Evolutionary conservation across 2,113 vertebrate species (phyloP).

Genomic region (Elephantulus edwardii): DNA sequence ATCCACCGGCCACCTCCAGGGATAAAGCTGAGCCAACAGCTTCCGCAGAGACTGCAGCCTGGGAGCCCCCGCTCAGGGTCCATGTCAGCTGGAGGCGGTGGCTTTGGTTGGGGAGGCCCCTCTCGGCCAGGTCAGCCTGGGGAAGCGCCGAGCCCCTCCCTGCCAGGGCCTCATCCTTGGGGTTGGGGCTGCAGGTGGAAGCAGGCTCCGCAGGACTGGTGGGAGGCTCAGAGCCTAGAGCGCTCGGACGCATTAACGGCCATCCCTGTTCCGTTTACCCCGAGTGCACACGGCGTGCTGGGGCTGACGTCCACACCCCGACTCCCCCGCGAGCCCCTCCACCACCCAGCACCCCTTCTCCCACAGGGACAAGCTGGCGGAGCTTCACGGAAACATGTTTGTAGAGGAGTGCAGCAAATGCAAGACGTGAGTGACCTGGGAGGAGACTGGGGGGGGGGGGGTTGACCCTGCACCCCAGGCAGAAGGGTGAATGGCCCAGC

Average conservation of each 20-base stretch:
- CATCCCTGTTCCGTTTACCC: not conserved
- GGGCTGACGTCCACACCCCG: no score
- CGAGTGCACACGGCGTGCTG: not conserved
- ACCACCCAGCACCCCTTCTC: not conserved
- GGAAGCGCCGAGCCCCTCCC: no score
- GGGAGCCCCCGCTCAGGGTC: no score
- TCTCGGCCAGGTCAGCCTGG: no score
- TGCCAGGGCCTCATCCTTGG: no score
- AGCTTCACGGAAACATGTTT: conserved; percentile 99
- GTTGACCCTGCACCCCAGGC: not conserved
- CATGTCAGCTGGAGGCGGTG: no score
- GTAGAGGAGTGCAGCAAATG: conserved; percentile 97
- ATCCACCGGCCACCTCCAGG: no score
- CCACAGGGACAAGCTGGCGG: conserved; percentile 91
- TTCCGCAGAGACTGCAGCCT: no score
- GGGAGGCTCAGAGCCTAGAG: not conserved
- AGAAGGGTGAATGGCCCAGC: not conserved
- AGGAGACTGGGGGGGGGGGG: rapidly evolving
- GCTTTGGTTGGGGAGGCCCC: no score
- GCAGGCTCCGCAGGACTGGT: not conserved
- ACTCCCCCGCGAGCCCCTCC: no score
- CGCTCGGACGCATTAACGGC: not conserved
- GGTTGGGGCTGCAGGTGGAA: no score
- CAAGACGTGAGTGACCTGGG: conserved; percentile 88
- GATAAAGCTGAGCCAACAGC: no score